Evolutionary conservation across 2,888 invertebrate species (phyloP), one percentile per base, ranked within the genome.

Genomic region (Stenoptilia bipunctidactyla): DNA sequence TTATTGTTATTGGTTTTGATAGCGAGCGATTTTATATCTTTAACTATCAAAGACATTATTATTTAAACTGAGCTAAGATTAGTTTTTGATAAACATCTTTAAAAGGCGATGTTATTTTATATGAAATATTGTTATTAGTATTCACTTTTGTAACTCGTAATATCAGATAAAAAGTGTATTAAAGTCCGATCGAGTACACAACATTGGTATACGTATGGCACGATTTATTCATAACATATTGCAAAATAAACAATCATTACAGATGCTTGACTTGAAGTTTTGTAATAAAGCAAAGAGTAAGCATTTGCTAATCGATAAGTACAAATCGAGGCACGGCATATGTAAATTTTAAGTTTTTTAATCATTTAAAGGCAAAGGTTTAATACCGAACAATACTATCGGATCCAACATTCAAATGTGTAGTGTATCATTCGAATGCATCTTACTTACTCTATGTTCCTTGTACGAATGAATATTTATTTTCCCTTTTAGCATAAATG

Each of bases 321-420:
- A 65, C 69, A 59, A 67, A 67, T 67, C 76, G 59, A 66, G 58
- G 71, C 79, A 77, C 79, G 76, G 69, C 65, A 61, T 72, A 80
- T 80, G 80, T 66, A 72, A 82, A 82, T 79, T 61, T 53, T 69
- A 75, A 76, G 76, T 73, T 66, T 61, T 58, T 73, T 79, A 82
- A 80, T 82, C 80, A 76, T 74, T 71, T 73, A 70, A 57, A 65
- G 61, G 58, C 56, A 56, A 61, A 46, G 53, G 51, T 40, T 47
- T 55, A 52, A 55, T 51, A 56, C 53, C 49, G 47, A 71, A 77
- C 79, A 79, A 79, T 77, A 69, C 62, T 77, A 79, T 79, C 79
- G 61, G 66, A 53, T 44, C 42, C 46, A 52, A 60, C 62, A 80
- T 80, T 79, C 70, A 75, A 79, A 76, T 74, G 66, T 54, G 57